phyloP scores from a whole-genome alignment of 2,113 vertebrate species.

The Gallinago jamesoni region DNA sequence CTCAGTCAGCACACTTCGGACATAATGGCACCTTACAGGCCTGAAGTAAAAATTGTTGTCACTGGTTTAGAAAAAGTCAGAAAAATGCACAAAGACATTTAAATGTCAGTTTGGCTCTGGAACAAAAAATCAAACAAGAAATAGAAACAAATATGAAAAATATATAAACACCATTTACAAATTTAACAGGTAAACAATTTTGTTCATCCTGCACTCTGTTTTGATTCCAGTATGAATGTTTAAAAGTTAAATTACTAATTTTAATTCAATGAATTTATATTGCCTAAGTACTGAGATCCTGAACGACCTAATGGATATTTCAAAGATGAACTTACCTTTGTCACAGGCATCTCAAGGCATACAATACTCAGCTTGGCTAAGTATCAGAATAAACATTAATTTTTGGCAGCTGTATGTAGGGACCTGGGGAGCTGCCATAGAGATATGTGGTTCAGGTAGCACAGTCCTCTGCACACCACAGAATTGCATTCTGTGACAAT shows the following conservation, averaged over 20 bases:
- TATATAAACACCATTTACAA: not conserved
- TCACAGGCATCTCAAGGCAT: not conserved
- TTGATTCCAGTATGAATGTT: not conserved
- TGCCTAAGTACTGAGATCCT: not conserved
- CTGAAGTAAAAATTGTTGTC: not conserved
- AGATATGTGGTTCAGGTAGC: not conserved
- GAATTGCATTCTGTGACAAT: not conserved
- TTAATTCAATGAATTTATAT: not conserved
- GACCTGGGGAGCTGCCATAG: fast-evolving
- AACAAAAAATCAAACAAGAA: not conserved
- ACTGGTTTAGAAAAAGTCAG: not conserved
- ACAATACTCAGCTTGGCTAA: not conserved
- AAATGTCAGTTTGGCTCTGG: not conserved
- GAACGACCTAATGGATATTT: not conserved
- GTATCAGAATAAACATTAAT: not conserved
- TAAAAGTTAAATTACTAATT: not conserved
- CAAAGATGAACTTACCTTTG: not conserved
- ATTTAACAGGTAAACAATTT: not conserved
- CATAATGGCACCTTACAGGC: not conserved
- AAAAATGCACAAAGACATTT: not conserved
- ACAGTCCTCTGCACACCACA: not conserved
- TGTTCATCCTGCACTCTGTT: not conserved
- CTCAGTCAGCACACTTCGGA: not conserved
- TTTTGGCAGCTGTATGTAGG: not conserved
- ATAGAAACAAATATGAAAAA: not conserved